Evolutionary conservation across 2,888 invertebrate genomes (phyloP), one percentile per base, ranked within the genome.

Genomic region (Panorpa germanica): DNA sequence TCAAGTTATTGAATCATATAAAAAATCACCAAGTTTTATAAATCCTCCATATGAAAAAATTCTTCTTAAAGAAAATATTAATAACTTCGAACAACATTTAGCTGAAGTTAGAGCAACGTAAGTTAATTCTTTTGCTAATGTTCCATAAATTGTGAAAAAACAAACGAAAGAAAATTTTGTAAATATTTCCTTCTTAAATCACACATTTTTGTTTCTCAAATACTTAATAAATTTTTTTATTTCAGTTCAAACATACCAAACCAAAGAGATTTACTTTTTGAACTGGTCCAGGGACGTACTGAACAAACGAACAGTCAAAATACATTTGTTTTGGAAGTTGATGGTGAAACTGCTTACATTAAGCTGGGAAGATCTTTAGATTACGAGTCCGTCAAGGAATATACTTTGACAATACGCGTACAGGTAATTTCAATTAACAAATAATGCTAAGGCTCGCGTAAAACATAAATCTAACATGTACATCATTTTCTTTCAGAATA

Each of bases 251-350:
- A 81, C 48, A 76, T 77, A 39, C 65, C 68, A 0, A 73, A 75
- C 41, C 71, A 74, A 44, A 66, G 68, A 29, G 70, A 72, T 43
- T 61, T 83, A 8, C 69, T 75, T 37, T 88, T 83, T 45, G 77
- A 81, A 47, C 55, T 88, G 31, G 70, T 82, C 5, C 68, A 70
- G 40, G 85, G 86, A 1, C 71, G 78, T 45, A 83, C 83, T 1
- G 77, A 77, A 42, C 83, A 83, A 52, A 82, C 85, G 2, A 86
- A 86, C 46, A 77, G 76, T 48, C 69, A 66, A 46, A 75, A 74
- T 42, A 81, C 78, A 1, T 83, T 76, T 45, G 63, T 70, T 7
- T 46, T 69, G 36, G 69, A 70, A 45, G 69, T 74, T 23, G 69
- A 66, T 36, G 72, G 70, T 11, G 69, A 73, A 37, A 63, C 63